Percentiles rank a stretch among this genome's conserved stretches.
These are phyloP conservation scores for Dasypogon diadema DNA, from an alignment of 2,888 invertebrate genomes.

Conservation along the genomic window DNA sequence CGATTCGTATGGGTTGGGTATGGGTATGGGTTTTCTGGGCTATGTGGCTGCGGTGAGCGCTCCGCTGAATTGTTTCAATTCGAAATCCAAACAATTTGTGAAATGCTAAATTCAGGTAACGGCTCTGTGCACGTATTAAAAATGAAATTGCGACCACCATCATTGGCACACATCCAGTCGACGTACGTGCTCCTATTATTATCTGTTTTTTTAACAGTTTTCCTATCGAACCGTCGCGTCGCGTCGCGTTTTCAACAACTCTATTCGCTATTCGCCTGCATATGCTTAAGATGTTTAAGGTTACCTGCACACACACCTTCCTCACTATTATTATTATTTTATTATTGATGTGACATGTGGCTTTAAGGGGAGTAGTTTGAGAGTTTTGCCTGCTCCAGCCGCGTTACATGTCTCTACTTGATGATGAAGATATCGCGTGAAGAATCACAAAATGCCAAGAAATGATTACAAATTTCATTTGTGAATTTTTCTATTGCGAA, in stretches of 20 bases:
- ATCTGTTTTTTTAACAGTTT: no score
- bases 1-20: neutral
- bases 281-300: no score
- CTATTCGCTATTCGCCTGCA: no score
- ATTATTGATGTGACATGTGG: no score
- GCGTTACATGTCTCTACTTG: neutral
- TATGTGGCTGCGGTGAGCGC: neutral
- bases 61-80: neutral
- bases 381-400: neutral
- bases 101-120: conserved; percentile 24
- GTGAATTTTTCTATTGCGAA: neutral
- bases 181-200: neutral
- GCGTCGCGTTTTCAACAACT: no score
- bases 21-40: neutral
- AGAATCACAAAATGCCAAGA: neutral
- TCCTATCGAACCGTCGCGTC: no score
- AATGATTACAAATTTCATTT: neutral
- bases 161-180: conserved; percentile 12
- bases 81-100: conserved; percentile 29
- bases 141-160: conserved; percentile 20
- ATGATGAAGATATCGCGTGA: neutral
- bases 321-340: no score
- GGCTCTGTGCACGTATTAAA: conserved; percentile 9
- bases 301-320: no score
- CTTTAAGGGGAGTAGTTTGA: no score